These are phyloP conservation scores for Xiphophorus couchianus DNA, from an alignment of 2,113 vertebrate species.

Conservation along the genomic window DNA sequence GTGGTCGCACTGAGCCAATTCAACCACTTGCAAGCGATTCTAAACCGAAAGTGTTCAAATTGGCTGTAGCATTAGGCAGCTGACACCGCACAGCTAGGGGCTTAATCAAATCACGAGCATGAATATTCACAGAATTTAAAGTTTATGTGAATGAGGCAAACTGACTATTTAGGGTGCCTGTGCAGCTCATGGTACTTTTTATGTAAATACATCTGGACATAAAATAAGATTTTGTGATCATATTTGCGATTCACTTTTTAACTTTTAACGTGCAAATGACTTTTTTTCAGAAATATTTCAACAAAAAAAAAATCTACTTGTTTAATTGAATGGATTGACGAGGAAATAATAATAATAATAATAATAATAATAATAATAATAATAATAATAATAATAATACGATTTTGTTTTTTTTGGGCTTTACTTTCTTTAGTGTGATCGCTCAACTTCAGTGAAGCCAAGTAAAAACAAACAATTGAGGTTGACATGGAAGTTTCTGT, in stretches of 20 bases:
- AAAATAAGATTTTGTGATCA: too few relatives aligned
- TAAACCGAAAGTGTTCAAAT: slow-evolving; percentile 39
- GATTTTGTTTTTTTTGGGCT: not conserved
- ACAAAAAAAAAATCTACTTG: too few relatives aligned
- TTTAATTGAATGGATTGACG: too few relatives aligned
- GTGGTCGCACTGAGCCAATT: slow-evolving; percentile 46
- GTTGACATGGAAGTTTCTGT: slow-evolving; percentile 1
- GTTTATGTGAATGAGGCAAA: slow-evolving; percentile 24
- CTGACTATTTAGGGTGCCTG: too few relatives aligned
- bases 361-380: too few relatives aligned
- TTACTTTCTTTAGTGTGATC: not conserved
- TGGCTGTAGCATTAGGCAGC: slow-evolving; percentile 17
- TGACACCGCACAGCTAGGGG: slow-evolving; percentile 3
- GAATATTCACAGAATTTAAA: slow-evolving; percentile 29
- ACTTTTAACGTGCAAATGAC: too few relatives aligned
- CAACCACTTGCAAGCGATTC: not conserved
- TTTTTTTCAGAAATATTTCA: too few relatives aligned
- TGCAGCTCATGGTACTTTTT: too few relatives aligned
- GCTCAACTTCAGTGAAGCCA: not conserved
- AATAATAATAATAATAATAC: not conserved
- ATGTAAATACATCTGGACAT: too few relatives aligned
- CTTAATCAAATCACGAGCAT: slow-evolving; percentile 27
- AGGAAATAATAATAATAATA: too few relatives aligned
- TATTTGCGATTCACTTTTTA: too few relatives aligned
- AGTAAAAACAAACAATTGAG: slow-evolving; percentile 1